Evolutionary conservation across 1,140 invertebrate species (phyloP), one percentile per base, ranked within the genome.

Genomic region (Bombus polaris): DNA sequence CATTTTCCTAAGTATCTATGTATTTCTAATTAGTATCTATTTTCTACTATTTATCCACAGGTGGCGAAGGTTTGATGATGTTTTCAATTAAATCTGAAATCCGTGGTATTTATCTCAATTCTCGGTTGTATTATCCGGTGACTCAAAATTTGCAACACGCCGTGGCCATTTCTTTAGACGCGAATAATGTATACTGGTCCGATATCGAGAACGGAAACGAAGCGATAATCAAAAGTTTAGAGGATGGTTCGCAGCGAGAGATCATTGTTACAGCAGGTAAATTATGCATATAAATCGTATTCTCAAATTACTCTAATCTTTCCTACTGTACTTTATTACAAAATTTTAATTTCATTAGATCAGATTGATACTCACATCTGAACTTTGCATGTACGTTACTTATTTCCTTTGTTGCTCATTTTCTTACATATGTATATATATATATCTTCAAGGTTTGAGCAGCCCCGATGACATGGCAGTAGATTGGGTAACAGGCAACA

Each of bases 401-500:
- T 32, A 66, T 65, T 47, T 62, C 12, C 28, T 62, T 59, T 62
- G 10, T 42, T 70, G 9, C 6, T 44, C 2, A 10, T 53, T 39
- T 75, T 5, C 83, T 66, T 5, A 68, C 75, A 42, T 83, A 57
- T 71, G 39, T 42, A 3, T 42, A 42, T 39, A 39, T 39, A 13
- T n/a, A 44, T 32, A 2, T 42, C 2, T 76, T 92, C 95, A 80
- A 90, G 97, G 98, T n/a, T 93, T 98, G 4, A 96, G 96, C 80
- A 94, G 96, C 3, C 96, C 97, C 0, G 97, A 98, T 88, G 97
- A 98, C 85, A 94, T 99, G 65, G 97, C 97, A 4, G 95, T 98
- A 1, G 98, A 99, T 93, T 98, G 97, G 97, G 92, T 98, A 28
- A 98, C 97, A 0, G 95, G 96, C 3, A 98, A 98, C 92, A 94